Evolutionary conservation across 2,888 invertebrate genomes (phyloP).

Genomic region (Platycheirus albimanus): DNA sequence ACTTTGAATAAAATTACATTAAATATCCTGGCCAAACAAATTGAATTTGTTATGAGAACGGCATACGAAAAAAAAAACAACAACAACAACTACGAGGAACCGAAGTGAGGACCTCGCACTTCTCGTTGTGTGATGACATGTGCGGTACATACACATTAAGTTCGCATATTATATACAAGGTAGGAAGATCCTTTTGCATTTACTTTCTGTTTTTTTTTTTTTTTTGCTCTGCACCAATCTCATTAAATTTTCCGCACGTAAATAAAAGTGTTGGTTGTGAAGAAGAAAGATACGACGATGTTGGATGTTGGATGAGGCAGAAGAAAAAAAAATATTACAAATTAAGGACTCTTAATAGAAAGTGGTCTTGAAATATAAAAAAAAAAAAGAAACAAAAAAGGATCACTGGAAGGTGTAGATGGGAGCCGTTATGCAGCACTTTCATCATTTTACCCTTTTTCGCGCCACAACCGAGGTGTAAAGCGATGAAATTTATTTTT

Average conservation of each 20-base stretch:
- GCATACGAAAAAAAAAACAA: not conserved
- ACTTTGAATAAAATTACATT: constrained; percentile 70
- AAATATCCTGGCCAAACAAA: constrained; percentile 69
- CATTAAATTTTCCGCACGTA: constrained; percentile 55
- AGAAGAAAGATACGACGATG: constrained; percentile 8
- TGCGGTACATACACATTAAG: constrained; percentile 32
- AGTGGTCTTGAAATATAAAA: constrained; percentile 9
- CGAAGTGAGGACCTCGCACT: constrained; percentile 3
- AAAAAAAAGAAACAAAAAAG: constrained; percentile 24
- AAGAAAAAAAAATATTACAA: constrained; percentile 18
- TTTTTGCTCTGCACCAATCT: constrained; percentile 31
- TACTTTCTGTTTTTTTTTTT: constrained; percentile 4
- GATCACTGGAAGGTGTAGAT: not conserved
- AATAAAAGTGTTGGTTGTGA: constrained; percentile 18
- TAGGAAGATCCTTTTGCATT: constrained; percentile 18
- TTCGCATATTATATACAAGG: not conserved
- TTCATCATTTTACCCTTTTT: constrained; percentile 17
- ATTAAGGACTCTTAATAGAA: constrained; percentile 56
- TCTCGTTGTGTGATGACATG: constrained; percentile 20
- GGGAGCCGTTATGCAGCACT: not conserved
- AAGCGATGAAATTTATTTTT: constrained; percentile 25
- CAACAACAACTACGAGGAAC: too few relatives aligned
- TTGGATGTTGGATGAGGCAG: constrained; percentile 13
- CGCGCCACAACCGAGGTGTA: constrained; percentile 18
- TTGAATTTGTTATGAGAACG: constrained; percentile 67